Evolutionary conservation across 2,888 invertebrate species (phyloP), one percentile per base, ranked within the genome.

Genomic region (Megaustenia siamemsis): DNA sequence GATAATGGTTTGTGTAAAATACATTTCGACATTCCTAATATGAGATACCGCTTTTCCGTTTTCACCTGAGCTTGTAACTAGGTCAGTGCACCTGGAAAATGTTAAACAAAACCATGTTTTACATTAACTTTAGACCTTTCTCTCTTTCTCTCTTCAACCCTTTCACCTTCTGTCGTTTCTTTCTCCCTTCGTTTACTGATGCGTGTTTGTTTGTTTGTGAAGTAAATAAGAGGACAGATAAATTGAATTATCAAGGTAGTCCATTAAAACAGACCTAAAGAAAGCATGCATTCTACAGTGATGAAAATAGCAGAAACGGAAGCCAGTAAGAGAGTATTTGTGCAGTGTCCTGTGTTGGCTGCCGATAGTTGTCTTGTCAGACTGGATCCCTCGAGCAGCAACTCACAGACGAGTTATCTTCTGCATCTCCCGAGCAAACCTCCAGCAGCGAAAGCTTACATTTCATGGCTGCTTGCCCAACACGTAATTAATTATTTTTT

Each of bases 71-170:
- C 49, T 49, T 49, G 49, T 49, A 49, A 49, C 49, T 49, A 49
- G 49, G 49, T 10, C 49, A 49, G 49, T 15, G 15, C 10, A 15
- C 49, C 6, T 49, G 49, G 49, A 49, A 49, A 49, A 10, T 49
- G 49, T 49, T 49, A 15, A 15, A 49, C 6, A 15, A 49, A 6
- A 49, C 6, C 6, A 49, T 10, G 6, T 10, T 10, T 10, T 10
- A 49, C 6, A 49, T 5, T 18, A 4, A 15, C 35, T 66, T 32
- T 66, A 6, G 8, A 8, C 10, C 28, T 32, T 32, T 60, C 78
- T 78, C 79, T 66, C 79, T 79, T 68, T 79, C 68, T 66, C 43
- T 66, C 68, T 56, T n/a, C 43, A 43, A 43, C 79, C 68, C 79
- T 79, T 68, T 79, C 66, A 68, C 79, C 68, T 38, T 80, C 80